Evolutionary conservation across 2,113 vertebrate species (phyloP).

Genomic region (Elanus axillaris): DNA sequence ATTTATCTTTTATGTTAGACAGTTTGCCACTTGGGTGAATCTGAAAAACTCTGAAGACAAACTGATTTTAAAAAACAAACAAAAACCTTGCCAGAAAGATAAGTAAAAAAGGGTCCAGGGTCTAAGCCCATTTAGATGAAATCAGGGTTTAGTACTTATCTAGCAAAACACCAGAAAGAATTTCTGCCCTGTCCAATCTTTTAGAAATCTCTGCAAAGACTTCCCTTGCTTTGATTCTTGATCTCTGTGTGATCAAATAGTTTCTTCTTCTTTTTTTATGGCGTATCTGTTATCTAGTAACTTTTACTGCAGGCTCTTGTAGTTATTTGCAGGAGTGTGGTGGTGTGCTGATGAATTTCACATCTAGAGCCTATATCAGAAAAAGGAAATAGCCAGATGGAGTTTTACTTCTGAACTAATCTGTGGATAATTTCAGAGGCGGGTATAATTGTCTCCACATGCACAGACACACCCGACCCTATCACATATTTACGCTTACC

Average conservation of each 20-base stretch:
- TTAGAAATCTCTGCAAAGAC: constrained; percentile 1
- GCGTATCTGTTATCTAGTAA: not conserved
- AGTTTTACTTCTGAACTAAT: not conserved
- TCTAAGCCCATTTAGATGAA: not conserved
- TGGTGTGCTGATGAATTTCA: constrained; percentile 19
- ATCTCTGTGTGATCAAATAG: not conserved
- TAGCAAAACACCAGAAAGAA: not conserved
- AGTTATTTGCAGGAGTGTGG: not conserved
- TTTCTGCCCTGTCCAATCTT: not conserved
- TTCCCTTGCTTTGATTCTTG: constrained; percentile 28
- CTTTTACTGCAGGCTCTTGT: not conserved
- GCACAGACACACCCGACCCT: not conserved
- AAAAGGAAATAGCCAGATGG: constrained; percentile 18
- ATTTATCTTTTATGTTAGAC: not conserved
- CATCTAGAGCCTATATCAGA: not conserved
- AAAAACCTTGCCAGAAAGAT: not conserved
- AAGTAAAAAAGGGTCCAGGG: not conserved
- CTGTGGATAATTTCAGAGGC: not conserved
- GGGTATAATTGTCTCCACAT: constrained; percentile 27
- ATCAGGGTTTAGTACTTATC: not conserved
- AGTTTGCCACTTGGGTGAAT: constrained; percentile 8
- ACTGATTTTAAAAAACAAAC: not conserved
- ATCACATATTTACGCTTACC: not conserved
- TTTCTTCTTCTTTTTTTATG: not conserved
- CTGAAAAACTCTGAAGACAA: constrained; percentile 8